Evolutionary conservation across 2,797 vertebrate species (phyloP).

Genomic region (Astyanax mexicanus): DNA sequence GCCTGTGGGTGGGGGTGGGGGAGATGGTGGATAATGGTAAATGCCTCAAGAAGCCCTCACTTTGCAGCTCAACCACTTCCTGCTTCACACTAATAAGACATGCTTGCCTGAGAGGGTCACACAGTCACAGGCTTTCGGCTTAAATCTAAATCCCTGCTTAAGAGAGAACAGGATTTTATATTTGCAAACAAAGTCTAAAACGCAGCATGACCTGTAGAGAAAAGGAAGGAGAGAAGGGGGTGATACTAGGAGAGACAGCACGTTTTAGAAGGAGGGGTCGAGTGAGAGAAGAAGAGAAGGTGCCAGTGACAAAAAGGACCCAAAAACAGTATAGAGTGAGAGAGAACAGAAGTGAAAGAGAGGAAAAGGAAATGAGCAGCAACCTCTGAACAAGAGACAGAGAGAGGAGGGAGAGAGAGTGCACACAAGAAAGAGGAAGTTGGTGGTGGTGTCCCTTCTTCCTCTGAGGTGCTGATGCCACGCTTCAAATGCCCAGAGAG

Average conservation of each 20-base stretch:
- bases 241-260: background rate
- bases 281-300: background rate
- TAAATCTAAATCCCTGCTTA: background rate
- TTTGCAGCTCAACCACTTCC: constrained; percentile 37
- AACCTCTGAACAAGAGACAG: constrained; percentile 32
- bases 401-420: constrained; percentile 35
- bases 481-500: constrained; percentile 12
- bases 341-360: constrained; percentile 30
- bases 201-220: background rate
- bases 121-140: background rate
- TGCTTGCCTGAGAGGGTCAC: constrained; percentile 8
- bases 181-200: background rate
- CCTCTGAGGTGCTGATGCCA: constrained; percentile 20
- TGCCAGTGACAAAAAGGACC: background rate
- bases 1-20: constrained; percentile 9
- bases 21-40: constrained; percentile 20
- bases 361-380: constrained; percentile 48
- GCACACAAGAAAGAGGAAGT: constrained; percentile 47
- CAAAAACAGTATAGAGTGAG: constrained; percentile 24
- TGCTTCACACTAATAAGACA: constrained; percentile 41
- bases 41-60: constrained; percentile 23
- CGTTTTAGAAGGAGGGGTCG: too few relatives aligned
- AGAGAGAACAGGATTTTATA: background rate
- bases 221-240: background rate
- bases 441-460: constrained; percentile 29